A percentile compares a stretch with the other conserved stretches of the same genome.
Conservation (phyloP, 2,797 vertebrate species). For the Cuniculus paca region DNA sequence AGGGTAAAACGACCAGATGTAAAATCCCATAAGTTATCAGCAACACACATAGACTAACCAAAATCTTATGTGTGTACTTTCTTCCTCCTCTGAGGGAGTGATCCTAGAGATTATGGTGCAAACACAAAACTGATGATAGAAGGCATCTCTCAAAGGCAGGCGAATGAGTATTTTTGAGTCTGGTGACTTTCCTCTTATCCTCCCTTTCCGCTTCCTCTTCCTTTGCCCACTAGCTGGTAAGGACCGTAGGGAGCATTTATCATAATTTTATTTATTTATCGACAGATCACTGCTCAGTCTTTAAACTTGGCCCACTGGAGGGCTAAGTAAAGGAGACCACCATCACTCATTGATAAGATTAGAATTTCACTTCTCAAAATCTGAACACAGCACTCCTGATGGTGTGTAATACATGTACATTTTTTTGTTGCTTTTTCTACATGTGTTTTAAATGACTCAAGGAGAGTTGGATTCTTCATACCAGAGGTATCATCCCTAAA, state of each 20-base stretch:
- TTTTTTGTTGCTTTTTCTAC: neutral
- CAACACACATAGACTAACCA: neutral
- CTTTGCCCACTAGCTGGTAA: neutral
- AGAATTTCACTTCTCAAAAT: neutral
- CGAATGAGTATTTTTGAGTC: neutral
- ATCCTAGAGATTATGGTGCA: neutral
- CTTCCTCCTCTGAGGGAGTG: neutral
- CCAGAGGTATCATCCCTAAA: neutral
- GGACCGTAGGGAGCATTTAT: neutral
- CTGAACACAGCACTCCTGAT: neutral
- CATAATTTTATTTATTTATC: slow-evolving; percentile 6
- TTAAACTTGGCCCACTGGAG: neutral
- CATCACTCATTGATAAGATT: neutral
- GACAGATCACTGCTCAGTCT: neutral
- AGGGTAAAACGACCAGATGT: neutral
- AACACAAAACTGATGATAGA: neutral
- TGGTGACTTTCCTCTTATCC: neutral
- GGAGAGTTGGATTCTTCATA: neutral
- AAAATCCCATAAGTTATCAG: neutral
- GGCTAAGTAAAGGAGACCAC: neutral
- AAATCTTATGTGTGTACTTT: neutral
- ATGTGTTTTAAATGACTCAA: neutral
- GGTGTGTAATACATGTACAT: neutral
- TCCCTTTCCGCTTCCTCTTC: neutral
- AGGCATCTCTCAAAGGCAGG: slow-evolving; percentile 9